phyloP scores from a whole-genome alignment of 1,140 invertebrate species.

The Harlomillsia oculata region DNA sequence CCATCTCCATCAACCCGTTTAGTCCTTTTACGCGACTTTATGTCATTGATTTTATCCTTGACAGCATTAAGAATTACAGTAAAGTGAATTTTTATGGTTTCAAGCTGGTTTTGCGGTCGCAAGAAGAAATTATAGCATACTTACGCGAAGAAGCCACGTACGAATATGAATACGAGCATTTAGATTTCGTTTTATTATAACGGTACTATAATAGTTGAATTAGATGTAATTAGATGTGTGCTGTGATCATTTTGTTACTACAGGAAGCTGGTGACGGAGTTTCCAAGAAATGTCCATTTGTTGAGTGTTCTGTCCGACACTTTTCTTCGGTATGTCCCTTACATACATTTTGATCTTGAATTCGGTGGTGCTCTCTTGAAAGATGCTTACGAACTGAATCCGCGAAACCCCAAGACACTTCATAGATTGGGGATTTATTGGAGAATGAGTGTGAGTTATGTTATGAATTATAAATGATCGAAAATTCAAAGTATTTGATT shows the following conservation, averaged over 20 bases:
- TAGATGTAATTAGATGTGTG: not conserved
- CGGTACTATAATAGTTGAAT: not conserved
- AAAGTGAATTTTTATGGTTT: not conserved
- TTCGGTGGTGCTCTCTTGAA: conserved; percentile 6
- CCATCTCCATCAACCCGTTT: not conserved
- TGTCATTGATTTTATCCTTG: conserved; percentile 24
- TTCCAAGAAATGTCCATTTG: conserved; percentile 8
- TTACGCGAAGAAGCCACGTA: too few relatives aligned
- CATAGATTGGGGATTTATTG: conserved; percentile 26
- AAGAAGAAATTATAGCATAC: conserved; percentile 6
- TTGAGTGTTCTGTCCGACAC: conserved; percentile 20
- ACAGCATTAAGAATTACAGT: conserved; percentile 7
- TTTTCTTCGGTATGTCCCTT: conserved; percentile 19
- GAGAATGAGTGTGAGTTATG: conserved; percentile 23
- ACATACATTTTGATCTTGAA: conserved; percentile 16
- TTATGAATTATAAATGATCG: not conserved
- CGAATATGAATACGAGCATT: too few relatives aligned
- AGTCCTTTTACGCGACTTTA: conserved; percentile 17
- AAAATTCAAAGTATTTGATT: not conserved
- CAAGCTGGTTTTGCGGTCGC: not conserved
- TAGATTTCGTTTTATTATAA: not conserved
- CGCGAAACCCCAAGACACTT: conserved; percentile 20
- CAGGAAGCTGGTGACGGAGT: conserved; percentile 17
- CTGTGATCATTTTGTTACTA: conserved; percentile 2
- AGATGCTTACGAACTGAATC: conserved; percentile 20